These are phyloP conservation scores for Catostomus latipinnis DNA, from an alignment of 2,797 vertebrate species.

Conservation along the genomic window DNA sequence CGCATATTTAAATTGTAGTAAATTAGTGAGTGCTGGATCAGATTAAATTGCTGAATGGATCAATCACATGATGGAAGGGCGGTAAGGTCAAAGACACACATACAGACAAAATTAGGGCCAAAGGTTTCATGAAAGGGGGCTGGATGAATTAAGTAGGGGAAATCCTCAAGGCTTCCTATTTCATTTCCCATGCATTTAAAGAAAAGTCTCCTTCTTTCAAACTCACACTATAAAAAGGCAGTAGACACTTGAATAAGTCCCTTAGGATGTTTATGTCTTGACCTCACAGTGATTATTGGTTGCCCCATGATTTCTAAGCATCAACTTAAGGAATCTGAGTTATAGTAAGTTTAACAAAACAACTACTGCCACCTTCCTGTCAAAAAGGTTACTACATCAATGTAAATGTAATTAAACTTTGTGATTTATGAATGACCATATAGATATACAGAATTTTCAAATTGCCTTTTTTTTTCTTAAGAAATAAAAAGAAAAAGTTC, in stretches of 20 bases:
- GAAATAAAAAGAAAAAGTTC: neutral
- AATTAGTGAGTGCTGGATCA: neutral
- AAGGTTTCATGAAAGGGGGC: constrained; percentile 36
- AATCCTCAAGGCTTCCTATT: constrained; percentile 76
- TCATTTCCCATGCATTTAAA: constrained; percentile 76
- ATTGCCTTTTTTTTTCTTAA: neutral
- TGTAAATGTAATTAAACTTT: neutral
- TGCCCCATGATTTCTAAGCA: constrained; percentile 66
- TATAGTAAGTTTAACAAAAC: constrained; percentile 50
- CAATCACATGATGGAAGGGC: neutral
- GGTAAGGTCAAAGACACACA: constrained; percentile 21
- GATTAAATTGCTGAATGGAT: neutral
- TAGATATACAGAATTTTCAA: neutral
- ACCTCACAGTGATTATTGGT: constrained; percentile 65
- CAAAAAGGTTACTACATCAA: constrained; percentile 16
- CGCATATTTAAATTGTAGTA: neutral
- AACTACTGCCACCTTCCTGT: constrained; percentile 75
- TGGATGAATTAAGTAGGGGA: constrained; percentile 55
- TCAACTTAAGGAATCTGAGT: constrained; percentile 1
- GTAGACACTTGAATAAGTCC: constrained; percentile 59
- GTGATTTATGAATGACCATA: neutral
- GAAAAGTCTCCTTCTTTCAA: constrained; percentile 69
- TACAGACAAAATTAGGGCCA: constrained; percentile 33
- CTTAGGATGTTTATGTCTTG: constrained; percentile 71
- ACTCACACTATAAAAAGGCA: constrained; percentile 68